A percentile compares a stretch with the other conserved stretches of the same genome.
These are phyloP conservation scores for Colius striatus DNA, from an alignment of 2,113 vertebrate genomes.

Conservation along the genomic window DNA sequence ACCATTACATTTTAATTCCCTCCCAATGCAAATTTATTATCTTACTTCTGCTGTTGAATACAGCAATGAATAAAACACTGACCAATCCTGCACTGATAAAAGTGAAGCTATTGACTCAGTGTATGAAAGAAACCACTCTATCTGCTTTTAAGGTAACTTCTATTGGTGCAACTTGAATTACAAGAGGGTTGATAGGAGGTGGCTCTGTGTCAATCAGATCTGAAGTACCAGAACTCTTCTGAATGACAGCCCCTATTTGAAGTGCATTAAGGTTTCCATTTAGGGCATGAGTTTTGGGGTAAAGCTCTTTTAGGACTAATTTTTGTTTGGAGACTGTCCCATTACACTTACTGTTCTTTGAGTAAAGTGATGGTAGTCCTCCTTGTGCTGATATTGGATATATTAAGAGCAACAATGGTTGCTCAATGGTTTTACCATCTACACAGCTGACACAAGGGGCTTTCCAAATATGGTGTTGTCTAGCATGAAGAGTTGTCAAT, in stretches of 20 bases:
- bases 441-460: not conserved
- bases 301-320: not conserved
- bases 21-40: slow-evolving; percentile 63
- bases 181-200: not conserved
- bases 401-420: not conserved
- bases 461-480: not conserved
- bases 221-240: not conserved
- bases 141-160: not conserved
- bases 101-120: slow-evolving; percentile 17
- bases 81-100: slow-evolving; percentile 25
- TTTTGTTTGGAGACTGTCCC: not conserved
- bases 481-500: not conserved
- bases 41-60: slow-evolving; percentile 26
- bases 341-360: not conserved
- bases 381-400: not conserved
- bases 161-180: not conserved
- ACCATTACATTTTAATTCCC: slow-evolving; percentile 72
- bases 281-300: not conserved
- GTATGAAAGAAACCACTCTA: slow-evolving; percentile 9
- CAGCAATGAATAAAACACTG: slow-evolving; percentile 31
- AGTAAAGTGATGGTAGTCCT: not conserved
- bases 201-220: not conserved
- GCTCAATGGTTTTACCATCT: not conserved
- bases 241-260: not conserved
- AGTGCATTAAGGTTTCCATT: not conserved